A percentile compares a stretch with the other conserved stretches of the same genome.
Evolutionary conservation across 2,797 vertebrate genomes (phyloP).

Genomic region (Chiropotes sagulatus): DNA sequence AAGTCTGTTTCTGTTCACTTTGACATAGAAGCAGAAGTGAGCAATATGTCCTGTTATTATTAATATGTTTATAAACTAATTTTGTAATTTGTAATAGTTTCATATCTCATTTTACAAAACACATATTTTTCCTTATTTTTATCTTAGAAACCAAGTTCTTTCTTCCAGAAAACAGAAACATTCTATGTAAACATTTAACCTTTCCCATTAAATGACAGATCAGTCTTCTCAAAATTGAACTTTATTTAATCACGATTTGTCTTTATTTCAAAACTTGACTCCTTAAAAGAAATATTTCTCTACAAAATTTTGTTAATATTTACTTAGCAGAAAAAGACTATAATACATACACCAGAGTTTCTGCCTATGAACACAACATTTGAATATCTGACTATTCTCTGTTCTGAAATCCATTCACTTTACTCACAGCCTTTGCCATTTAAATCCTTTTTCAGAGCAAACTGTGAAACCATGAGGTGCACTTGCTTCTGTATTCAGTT

Average conservation of each 20-base stretch:
- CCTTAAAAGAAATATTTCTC: not conserved
- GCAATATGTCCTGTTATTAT: not conserved
- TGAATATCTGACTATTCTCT: not conserved
- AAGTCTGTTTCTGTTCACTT: not conserved
- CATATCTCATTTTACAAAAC: not conserved
- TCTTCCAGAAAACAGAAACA: not conserved
- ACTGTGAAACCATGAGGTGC: not conserved
- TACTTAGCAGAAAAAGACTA: not conserved
- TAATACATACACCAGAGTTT: not conserved
- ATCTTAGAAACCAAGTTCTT: not conserved
- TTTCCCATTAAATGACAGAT: not conserved
- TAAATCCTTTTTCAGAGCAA: not conserved
- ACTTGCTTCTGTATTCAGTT: not conserved
- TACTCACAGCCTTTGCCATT: not conserved
- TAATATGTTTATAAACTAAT: not conserved
- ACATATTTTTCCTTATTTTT: not conserved
- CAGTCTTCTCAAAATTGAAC: not conserved
- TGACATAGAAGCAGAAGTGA: not conserved
- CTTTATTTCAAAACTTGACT: not conserved
- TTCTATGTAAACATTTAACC: not conserved
- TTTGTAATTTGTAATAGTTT: not conserved
- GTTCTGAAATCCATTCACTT: not conserved
- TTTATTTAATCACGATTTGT: not conserved
- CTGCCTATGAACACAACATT: not conserved
- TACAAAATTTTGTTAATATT: constrained; percentile 32